These are phyloP conservation scores for Nycticryphes semicollaris DNA, from an alignment of 2,113 vertebrate genomes.

Conservation along the genomic window DNA sequence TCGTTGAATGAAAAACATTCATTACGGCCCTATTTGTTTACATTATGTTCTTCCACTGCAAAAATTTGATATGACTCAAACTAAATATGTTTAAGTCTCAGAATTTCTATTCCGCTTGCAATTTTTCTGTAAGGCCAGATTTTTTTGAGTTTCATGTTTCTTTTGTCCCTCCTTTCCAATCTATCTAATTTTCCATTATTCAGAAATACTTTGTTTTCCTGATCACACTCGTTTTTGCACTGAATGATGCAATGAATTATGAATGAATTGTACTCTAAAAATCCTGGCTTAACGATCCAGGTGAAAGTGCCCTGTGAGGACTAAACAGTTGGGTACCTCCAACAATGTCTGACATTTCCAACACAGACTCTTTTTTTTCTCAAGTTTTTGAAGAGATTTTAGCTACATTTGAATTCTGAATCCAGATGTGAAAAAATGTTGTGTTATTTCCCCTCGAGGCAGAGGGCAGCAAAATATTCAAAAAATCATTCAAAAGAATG, in stretches of 20 bases:
- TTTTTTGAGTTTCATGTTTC: neutral
- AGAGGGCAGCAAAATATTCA: neutral
- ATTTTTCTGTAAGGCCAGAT: neutral
- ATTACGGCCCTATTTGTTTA: neutral
- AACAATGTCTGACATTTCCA: neutral
- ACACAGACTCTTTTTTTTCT: neutral
- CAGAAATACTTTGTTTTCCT: neutral
- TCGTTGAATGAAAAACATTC: neutral
- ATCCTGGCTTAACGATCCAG: neutral
- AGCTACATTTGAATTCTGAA: neutral
- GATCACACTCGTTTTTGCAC: neutral
- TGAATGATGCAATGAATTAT: neutral
- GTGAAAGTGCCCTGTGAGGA: neutral
- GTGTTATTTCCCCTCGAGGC: neutral
- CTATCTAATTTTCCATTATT: neutral
- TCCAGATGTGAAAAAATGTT: neutral
- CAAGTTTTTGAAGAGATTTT: neutral
- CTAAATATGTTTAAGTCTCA: neutral
- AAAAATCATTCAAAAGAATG: neutral
- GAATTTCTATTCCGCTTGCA: neutral
- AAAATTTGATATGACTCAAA: neutral
- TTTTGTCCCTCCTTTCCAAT: neutral
- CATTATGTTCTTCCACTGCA: neutral
- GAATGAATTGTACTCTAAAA: neutral
- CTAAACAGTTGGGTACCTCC: neutral